Evolutionary conservation across 2,888 invertebrate species (phyloP), one percentile per base, ranked within the genome.

Genomic region (Incurvaria masculella): DNA sequence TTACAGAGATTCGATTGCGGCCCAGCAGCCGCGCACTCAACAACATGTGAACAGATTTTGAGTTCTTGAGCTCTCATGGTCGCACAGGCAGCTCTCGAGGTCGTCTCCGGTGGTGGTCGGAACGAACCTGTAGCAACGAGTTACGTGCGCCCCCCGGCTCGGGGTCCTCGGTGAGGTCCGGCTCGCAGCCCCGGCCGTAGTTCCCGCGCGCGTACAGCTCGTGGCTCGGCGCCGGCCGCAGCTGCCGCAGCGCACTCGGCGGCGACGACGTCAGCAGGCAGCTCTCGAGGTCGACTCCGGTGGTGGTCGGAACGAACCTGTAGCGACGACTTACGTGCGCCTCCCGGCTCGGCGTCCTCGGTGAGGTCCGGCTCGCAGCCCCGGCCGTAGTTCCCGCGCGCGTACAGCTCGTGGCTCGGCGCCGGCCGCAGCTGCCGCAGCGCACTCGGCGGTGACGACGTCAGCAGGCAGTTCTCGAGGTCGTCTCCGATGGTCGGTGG

Each of bases 161-260:
- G 0, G 60, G 56, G 50, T 69, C 69, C 53, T 76, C 76, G 51
- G 73, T 72, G 2, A 82, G 78, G 49, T 87, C 85, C 0, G 88
- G 84, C 62, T 91, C 91, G 56, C 91, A 91, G 1, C 91, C 91
- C 46, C 89, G 82, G 0, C 91, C 91, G 57, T 86, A 91, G 63
- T 90, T 91, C 1, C 89, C 91, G 41, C 91, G 71, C 51, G 91
- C 86, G 56, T 91, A 92, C 20, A 92, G 68, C 65, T 91, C 91
- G 49, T 88, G 89, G 91, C 57, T 86, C 91, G 63, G 90, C 91
- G 1, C 89, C 91, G 40, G 91, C 71, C 51, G 91, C 86, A 56
- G 23, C 23, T 10, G 23, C 23, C 23, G 23, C 23, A 4, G 23
- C 23, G 10, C 5, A 23, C 23, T 72, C 0, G 74, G 70, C 0